Evolutionary conservation across 1,140 invertebrate genomes (phyloP).

Genomic region (Rhopalosiphum maidis): DNA sequence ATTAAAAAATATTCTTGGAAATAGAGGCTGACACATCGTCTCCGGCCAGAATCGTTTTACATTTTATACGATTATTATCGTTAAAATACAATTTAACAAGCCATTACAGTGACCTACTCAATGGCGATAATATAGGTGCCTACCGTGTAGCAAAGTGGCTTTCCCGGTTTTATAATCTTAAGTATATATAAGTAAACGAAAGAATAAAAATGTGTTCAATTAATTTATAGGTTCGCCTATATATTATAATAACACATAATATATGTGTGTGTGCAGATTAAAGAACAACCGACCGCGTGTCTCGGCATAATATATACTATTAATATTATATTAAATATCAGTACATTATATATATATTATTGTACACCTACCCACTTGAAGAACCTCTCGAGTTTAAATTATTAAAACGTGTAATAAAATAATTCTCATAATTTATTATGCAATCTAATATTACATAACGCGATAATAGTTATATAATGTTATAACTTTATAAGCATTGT

Average conservation of each 20-base stretch:
- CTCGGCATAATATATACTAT: neutral
- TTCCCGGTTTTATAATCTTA: neutral
- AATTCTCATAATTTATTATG: neutral
- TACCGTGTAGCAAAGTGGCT: neutral
- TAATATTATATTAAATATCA: neutral
- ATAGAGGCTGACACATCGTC: neutral
- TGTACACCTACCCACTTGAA: neutral
- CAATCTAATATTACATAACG: neutral
- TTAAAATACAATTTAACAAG: neutral
- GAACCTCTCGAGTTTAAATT: neutral
- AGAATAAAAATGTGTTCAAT: neutral
- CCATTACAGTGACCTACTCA: neutral
- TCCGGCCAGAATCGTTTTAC: neutral
- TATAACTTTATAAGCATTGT: neutral
- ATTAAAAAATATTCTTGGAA: neutral
- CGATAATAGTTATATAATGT: neutral
- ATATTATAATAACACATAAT: too few species aligned
- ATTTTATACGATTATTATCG: neutral
- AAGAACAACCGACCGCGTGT: neutral
- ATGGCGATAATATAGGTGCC: too few species aligned
- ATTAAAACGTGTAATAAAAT: neutral
- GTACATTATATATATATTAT: neutral
- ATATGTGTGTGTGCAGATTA: neutral
- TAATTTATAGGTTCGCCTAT: neutral
- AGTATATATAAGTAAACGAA: neutral